phyloP scores from a whole-genome alignment of 2,113 vertebrate species.

The Pholis gunnellus region DNA sequence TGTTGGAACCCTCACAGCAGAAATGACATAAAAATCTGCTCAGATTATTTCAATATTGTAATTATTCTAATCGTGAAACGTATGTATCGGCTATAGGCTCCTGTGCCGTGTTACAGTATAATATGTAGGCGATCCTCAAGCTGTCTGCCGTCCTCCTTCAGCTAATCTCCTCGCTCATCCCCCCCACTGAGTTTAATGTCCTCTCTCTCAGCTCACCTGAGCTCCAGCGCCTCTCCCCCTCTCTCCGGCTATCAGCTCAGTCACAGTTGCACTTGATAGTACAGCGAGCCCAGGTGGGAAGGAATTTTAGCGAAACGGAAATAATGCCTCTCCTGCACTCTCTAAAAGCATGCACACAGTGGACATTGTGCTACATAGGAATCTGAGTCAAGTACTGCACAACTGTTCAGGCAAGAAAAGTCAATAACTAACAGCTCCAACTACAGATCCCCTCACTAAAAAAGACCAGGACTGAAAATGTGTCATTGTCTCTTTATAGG shows the following conservation, averaged over 20 bases:
- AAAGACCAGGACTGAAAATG: not conserved
- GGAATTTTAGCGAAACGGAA: conserved; percentile 54
- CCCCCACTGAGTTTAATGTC: conserved; percentile 70
- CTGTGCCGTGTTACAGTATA: conserved; percentile 10
- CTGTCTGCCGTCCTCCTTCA: conserved; percentile 63
- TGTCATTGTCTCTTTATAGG: not conserved
- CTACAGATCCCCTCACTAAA: conserved; percentile 23
- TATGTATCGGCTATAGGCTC: conserved; percentile 17
- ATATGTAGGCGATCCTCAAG: conserved; percentile 53
- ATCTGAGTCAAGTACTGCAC: conserved; percentile 45
- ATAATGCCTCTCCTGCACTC: conserved; percentile 41
- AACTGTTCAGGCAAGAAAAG: conserved; percentile 38
- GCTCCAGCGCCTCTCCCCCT: conserved; percentile 31
- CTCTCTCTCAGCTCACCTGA: conserved; percentile 65
- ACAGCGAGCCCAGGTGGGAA: conserved; percentile 50
- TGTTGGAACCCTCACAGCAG: not conserved
- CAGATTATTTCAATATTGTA: not conserved
- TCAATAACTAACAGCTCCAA: conserved; percentile 32
- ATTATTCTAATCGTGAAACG: not conserved
- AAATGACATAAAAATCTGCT: not conserved
- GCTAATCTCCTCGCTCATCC: conserved; percentile 71
- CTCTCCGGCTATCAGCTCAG: conserved; percentile 38
- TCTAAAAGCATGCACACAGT: conserved; percentile 39
- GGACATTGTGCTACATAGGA: conserved; percentile 36
- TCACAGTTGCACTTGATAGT: conserved; percentile 42